Percentiles rank a stretch among this genome's conserved stretches.
phyloP scores from a whole-genome alignment of 2,113 vertebrate species.

The Dromas ardeola region DNA sequence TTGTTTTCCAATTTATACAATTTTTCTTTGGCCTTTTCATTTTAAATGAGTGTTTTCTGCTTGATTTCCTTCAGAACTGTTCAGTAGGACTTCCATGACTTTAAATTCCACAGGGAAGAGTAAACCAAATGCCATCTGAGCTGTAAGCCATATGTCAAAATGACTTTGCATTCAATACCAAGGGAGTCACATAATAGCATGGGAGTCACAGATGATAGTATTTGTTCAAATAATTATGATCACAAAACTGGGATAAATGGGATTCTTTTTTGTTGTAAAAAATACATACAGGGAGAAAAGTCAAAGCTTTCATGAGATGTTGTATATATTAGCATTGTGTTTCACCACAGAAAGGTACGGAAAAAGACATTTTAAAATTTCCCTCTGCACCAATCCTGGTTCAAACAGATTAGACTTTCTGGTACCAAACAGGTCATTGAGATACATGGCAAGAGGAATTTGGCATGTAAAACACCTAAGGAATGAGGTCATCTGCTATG shows the following conservation, averaged over 20 bases:
- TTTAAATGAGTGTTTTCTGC: neutral
- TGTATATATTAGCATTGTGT: neutral
- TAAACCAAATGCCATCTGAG: slow-evolving; percentile 34
- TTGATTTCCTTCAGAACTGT: slow-evolving; percentile 8
- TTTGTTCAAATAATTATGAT: neutral
- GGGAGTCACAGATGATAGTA: neutral
- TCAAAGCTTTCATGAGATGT: neutral
- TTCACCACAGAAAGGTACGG: neutral
- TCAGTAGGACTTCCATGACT: neutral
- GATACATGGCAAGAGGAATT: neutral
- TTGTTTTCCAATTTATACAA: neutral
- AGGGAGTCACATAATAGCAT: neutral
- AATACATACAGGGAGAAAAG: neutral
- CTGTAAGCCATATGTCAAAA: slow-evolving; percentile 7
- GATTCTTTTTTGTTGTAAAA: neutral
- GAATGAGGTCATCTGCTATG: neutral
- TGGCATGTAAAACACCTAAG: neutral
- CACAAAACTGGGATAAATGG: neutral
- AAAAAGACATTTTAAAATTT: neutral
- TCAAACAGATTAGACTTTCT: neutral
- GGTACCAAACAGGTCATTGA: neutral
- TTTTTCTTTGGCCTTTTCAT: neutral
- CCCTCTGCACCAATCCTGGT: neutral
- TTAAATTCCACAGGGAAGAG: slow-evolving; percentile 13
- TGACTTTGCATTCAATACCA: neutral